Evolutionary conservation across 2,113 vertebrate genomes (phyloP), one percentile per base, ranked within the genome.

Genomic region (Serilophus lunatus): DNA sequence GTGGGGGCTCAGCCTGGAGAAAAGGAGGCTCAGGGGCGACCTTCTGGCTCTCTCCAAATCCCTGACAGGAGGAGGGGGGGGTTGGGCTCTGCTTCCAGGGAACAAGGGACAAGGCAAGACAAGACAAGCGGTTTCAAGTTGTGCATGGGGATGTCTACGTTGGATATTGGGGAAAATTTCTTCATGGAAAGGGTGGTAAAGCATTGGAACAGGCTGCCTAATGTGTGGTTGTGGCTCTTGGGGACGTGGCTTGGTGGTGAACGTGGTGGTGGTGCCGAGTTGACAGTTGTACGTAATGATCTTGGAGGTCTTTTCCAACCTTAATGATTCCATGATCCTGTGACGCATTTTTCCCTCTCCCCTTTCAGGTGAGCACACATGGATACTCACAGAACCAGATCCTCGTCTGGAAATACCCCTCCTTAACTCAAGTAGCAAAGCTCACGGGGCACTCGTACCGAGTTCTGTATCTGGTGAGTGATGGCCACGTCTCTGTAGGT

Each of bases 311-410:
- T 77, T 77, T 90, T 56, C 18, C 31, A 56, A 3, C 57, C 25
- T 54, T 33, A 70, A 40, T 18, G 38, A 24, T 69, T 83, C 35
- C 17, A 22, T 69, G 40, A 26, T 63, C 49, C 31, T 24, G 0
- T 69, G 26, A 42, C 26, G 7, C 9, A 0, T 16, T 2, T 66
- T 83, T 10, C 9, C 16, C 40, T 64, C 86, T 68, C 22, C 6
- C 19, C 38, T 59, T 80, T 9, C 94, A 99, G 99, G 99, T 99
- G 93, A 99, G 99, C 97, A 99, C 99, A 15, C 99, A 99, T 0
- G 99, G 99, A 83, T 99, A 99, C 97, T 99, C 99, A 0, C 99
- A 99, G 98, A 99, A 99, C 98, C 99, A 99, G 98, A 99, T 99
- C 96, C 98, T 99, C 3, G 99, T 99, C 82, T 99, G 99, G 99